Evolutionary conservation across 2,113 vertebrate genomes (phyloP).

Genomic region (Apeltes quadracus): DNA sequence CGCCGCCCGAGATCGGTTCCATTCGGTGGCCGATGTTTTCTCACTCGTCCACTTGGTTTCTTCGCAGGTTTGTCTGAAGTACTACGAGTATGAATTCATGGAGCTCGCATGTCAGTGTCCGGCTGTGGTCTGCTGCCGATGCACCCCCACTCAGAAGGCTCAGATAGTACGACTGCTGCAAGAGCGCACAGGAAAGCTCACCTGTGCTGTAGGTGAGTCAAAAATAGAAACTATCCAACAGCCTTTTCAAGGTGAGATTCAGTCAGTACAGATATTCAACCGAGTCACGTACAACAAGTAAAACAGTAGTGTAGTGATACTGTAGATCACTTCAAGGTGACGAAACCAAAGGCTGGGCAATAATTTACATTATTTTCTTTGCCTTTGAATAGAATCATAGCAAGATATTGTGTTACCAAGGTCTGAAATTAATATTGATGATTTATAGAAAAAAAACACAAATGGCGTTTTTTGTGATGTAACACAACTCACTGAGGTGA

Average conservation of each 20-base stretch:
- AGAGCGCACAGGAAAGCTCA: conserved; percentile 93
- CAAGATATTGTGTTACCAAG: background rate
- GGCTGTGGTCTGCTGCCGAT: conserved; percentile 94
- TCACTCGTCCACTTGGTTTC: background rate
- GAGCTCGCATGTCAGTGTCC: conserved; percentile 97
- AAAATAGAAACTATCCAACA: background rate
- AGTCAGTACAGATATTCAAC: background rate
- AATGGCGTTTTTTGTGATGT: background rate
- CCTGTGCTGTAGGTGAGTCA: conserved; percentile 91
- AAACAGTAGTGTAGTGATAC: too few relatives aligned
- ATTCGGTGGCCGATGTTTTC: background rate
- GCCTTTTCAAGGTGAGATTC: background rate
- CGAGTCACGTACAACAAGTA: too few relatives aligned
- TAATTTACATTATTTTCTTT: background rate
- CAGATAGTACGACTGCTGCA: conserved; percentile 95
- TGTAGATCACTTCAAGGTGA: background rate
- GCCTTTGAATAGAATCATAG: background rate
- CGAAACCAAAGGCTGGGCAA: background rate
- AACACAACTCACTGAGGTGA: background rate
- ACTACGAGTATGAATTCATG: conserved; percentile 98
- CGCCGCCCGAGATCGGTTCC: conserved; percentile 25
- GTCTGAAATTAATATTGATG: background rate
- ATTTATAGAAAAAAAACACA: background rate
- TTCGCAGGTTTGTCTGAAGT: conserved; percentile 93
- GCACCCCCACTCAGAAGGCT: conserved; percentile 94